phyloP scores from a whole-genome alignment of 2,888 invertebrate species.

The Drosophila imparisetae region DNA sequence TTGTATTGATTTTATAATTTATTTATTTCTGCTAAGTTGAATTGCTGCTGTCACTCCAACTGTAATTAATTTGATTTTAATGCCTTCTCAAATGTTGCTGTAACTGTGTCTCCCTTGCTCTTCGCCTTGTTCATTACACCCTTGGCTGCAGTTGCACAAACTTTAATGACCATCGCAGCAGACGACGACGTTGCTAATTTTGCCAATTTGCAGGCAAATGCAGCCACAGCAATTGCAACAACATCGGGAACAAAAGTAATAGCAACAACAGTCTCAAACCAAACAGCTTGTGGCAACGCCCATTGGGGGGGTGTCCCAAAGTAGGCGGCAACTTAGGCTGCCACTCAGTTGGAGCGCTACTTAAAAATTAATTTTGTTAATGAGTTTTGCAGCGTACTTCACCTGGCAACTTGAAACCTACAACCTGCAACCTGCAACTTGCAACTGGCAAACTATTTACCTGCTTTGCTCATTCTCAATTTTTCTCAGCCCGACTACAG shows the following conservation, averaged over 20 bases:
- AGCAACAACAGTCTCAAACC: conserved; percentile 31
- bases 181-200: conserved; percentile 65
- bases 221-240: conserved; percentile 41
- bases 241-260: conserved; percentile 5
- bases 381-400: conserved; percentile 76
- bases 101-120: not conserved
- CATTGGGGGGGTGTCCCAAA: conserved; percentile 9
- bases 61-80: conserved; percentile 80
- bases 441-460: conserved; percentile 40
- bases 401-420: conserved; percentile 49
- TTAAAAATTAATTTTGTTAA: conserved; percentile 83
- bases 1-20: conserved; percentile 77
- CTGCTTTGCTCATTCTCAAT: not conserved
- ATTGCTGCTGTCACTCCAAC: conserved; percentile 52
- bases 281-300: conserved; percentile 59
- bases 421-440: conserved; percentile 44
- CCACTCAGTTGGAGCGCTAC: conserved; percentile 76
- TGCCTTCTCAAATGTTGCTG: conserved; percentile 69
- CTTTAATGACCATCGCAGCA: conserved; percentile 67
- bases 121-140: conserved; percentile 9
- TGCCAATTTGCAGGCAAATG: conserved; percentile 67
- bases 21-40: conserved; percentile 62
- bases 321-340: conserved; percentile 61
- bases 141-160: conserved; percentile 53
- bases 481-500: not conserved